Evolutionary conservation across 2,113 vertebrate genomes (phyloP), one percentile per base, ranked within the genome.

Genomic region (Platysteira castanea): DNA sequence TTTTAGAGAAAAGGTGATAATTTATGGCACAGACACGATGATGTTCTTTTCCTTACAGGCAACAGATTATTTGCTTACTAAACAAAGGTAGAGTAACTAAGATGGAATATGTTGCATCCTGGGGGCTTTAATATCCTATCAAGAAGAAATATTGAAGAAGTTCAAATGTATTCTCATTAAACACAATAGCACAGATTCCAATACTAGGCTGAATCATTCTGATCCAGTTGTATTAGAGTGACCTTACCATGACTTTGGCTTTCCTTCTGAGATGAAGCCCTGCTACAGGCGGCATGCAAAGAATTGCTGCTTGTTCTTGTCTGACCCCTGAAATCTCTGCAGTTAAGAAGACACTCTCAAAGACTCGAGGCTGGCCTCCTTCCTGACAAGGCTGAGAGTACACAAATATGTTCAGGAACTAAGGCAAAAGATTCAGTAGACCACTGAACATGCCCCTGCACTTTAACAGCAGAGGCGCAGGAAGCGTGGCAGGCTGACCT

Each of bases 101-200:
- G 70, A 97, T 89, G 83, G 94, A 97, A 96, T 92, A 86, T 71
- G 65, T 92, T 95, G 80, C 24, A 78, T 92, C 73, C 80, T 90
- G 77, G 63, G 57, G 87, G 46, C 17, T 97, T 67, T 86, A 31
- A 42, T 42, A 16, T 20, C 11, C 13, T 41, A 35, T 41, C 35
- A 35, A 26, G 26, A 17, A 50, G 85, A 97, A 97, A 97, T 96
- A 97, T 95, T 93, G 96, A 98, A 98, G 93, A 98, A 85, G 97
- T 98, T 97, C 97, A 97, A 97, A 98, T 97, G 60, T 81, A 77
- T 95, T 97, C 80, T 97, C 88, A 96, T 97, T 96, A 97, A 96
- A 97, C 30, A 89, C 75, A 79, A 46, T 95, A 90, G 93, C 96
- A 95, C 94, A 97, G 86, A 96, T 97, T 98, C 77, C n/a, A 88